phyloP scores from a whole-genome alignment of 2,113 vertebrate genomes.

The Lethenteron reissneri region DNA sequence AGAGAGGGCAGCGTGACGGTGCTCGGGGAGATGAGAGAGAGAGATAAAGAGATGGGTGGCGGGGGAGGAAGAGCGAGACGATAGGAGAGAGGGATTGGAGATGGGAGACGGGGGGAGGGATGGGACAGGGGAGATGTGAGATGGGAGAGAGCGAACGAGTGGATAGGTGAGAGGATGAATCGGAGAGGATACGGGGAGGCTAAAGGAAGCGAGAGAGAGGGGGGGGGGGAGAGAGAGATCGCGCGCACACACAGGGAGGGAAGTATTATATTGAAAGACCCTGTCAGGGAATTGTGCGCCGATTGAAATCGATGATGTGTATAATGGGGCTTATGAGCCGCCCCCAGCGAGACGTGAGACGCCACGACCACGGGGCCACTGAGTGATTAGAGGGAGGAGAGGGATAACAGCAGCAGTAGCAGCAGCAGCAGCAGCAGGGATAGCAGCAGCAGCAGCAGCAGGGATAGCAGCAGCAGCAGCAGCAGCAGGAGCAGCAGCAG shows the following conservation, averaged over 20 bases:
- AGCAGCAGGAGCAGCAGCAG: too few relatives aligned
- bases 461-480: too few relatives aligned
- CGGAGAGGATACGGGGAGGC: slow-evolving; percentile 22
- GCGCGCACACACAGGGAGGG: slow-evolving; percentile 12
- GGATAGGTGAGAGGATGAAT: slow-evolving; percentile 21
- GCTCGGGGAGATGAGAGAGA: slow-evolving; percentile 15
- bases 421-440: too few relatives aligned
- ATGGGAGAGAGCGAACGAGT: slow-evolving; percentile 23
- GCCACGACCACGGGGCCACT: too few relatives aligned
- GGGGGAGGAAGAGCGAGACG: neutral
- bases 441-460: too few relatives aligned
- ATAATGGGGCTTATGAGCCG: too few relatives aligned
- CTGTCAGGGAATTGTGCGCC: too few relatives aligned
- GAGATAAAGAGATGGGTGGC: neutral
- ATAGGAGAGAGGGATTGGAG: slow-evolving; percentile 1
- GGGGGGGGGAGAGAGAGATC: slow-evolving; percentile 14
- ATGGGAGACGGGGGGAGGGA: slow-evolving; percentile 1
- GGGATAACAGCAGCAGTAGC: too few relatives aligned
- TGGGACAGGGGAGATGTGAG: slow-evolving; percentile 16
- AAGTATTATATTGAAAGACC: too few relatives aligned
- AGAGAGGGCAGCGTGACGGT: neutral
- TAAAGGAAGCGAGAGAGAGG: slow-evolving; percentile 23
- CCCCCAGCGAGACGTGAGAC: too few relatives aligned
- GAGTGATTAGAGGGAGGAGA: too few relatives aligned
- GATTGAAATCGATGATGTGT: too few relatives aligned